Percentiles rank a stretch among this genome's conserved stretches.
Evolutionary conservation across 2,888 invertebrate genomes (phyloP).

Genomic region (Conchocele bisecta): DNA sequence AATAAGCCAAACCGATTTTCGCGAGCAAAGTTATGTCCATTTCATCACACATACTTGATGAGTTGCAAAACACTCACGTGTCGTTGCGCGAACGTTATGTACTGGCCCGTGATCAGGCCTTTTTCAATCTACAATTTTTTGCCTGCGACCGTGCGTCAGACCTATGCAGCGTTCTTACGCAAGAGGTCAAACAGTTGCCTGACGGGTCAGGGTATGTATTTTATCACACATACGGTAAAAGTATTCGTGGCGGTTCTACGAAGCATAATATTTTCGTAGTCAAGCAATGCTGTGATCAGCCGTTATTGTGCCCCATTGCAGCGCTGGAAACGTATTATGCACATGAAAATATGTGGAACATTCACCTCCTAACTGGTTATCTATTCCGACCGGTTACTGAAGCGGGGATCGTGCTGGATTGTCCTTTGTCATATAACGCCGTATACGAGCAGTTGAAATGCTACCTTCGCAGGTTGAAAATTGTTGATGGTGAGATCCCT

Average conservation of each 20-base stretch:
- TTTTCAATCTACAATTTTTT: slow-evolving; percentile 1
- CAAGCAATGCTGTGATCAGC: slow-evolving; percentile 22
- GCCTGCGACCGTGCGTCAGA: not conserved
- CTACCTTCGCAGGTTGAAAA: slow-evolving; percentile 12
- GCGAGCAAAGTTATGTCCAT: not conserved
- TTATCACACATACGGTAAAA: slow-evolving; percentile 42
- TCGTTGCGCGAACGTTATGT: not conserved
- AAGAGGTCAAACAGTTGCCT: slow-evolving; percentile 17
- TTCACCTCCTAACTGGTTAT: slow-evolving; percentile 21
- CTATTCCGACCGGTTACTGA: slow-evolving; percentile 28
- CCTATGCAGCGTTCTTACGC: not conserved
- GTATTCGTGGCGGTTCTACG: slow-evolving; percentile 13
- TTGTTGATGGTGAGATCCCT: slow-evolving; percentile 33
- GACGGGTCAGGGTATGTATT: slow-evolving; percentile 30
- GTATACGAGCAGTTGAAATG: slow-evolving; percentile 15
- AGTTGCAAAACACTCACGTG: not conserved
- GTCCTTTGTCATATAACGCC: slow-evolving; percentile 15
- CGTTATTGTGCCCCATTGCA: slow-evolving; percentile 22
- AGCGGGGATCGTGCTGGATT: slow-evolving; percentile 27
- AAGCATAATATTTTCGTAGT: slow-evolving; percentile 35
- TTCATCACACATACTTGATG: slow-evolving; percentile 7
- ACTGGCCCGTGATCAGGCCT: not conserved
- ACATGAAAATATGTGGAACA: not conserved
- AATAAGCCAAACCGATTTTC: slow-evolving; percentile 12
- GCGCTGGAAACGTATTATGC: slow-evolving; percentile 22